Evolutionary conservation across 1,140 invertebrate genomes (phyloP), one percentile per base, ranked within the genome.

Genomic region (Pseudobourletiella spinata): DNA sequence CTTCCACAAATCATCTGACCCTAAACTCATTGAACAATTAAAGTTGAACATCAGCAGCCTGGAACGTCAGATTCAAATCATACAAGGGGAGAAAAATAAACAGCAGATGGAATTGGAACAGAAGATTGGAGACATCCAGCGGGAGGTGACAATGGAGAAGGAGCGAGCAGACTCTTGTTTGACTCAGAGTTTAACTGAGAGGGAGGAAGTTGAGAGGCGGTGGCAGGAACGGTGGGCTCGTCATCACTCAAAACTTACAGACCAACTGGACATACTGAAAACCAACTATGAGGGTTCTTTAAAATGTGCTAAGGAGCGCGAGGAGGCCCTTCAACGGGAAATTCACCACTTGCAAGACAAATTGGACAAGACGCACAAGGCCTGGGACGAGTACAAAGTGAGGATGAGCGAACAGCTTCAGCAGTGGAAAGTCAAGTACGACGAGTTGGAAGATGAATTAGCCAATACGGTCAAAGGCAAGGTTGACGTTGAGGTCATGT

Each of bases 181-280:
- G 24, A 22, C 35, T 16, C 16, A 61, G 30, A 59, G 52, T 56
- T 26, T 63, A 16, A 20, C 22, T 11, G 61, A 63, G 30, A 3
- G 61, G 15, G 57, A 63, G 20, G 43, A 58, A 43, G 52, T 63
- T 2, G 61, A 63, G 42, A 51, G 39, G 11, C 52, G 55, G 4
- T 63, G 61, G 52, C 50, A 63, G 26, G 61, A 63, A 18, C 32
- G 61, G 20, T 63, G 61, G 61, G 22, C 26, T 14, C 52, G 55
- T n/a, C 61, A 63, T 50, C 61, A 63, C 15, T 24, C 32, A 6
- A 58, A 60, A n/a, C 35, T 63, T 6, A 63, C 22, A 6, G 61
- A 63, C 8, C 61, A 63, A 48, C 42, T 63, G 3, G 61, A 63
- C 6, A 30, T 51, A 4, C 54, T 63, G 3, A 58, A 48, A 29